Base-by-base conservation (phyloP, 2,888 invertebrate genomes). In the Neocrepidodera transversa region DNA sequence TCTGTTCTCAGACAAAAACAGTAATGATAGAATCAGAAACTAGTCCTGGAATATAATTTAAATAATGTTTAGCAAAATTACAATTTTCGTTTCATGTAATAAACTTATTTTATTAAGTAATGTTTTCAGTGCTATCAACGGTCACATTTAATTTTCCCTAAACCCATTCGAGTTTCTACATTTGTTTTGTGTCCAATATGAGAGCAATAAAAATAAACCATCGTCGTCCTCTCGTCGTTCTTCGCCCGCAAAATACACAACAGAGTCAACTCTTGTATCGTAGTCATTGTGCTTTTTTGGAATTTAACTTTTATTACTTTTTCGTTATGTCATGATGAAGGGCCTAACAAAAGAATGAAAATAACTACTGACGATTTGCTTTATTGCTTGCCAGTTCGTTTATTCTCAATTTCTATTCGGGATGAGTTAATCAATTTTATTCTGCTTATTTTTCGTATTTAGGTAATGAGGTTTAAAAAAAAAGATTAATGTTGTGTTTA, bases 241-340 rank as follows among this genome's bases (percentile, higher is more conserved):
- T 16, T 38, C 17, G 16, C 10, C 38, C 14, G 5, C 2, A 38
- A 38, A 17, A 38, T 14, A 47, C 40, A 28, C 20, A 23, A 36
- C 36, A 40, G 40, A 51, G 14, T 30, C 11, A 42, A 42, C 51
- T 38, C 17, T 18, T 49, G 20, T 49, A 23, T 49, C 26, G 17
- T 50, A 36, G 23, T 38, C 16, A 50, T 28, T 40, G 51, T 51
- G 18, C 17, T 7, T 43, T 18, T 48, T n/a, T 26, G 56, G 42
- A 57, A 57, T 50, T 57, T 43, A 42, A 35, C 16, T 57, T 57
- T 57, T 45, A 57, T 57, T 56, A 56, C 56, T 42, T 56, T 56
- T 38, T 35, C 56, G 38, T 42, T 49, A 49, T 23, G 17, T 36
- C 28, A 16, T 45, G 50, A 51, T 28, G 50, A 36, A 36, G 26